Base-by-base conservation (phyloP, 2,888 invertebrate genomes). In the Clusia tigrina region DNA sequence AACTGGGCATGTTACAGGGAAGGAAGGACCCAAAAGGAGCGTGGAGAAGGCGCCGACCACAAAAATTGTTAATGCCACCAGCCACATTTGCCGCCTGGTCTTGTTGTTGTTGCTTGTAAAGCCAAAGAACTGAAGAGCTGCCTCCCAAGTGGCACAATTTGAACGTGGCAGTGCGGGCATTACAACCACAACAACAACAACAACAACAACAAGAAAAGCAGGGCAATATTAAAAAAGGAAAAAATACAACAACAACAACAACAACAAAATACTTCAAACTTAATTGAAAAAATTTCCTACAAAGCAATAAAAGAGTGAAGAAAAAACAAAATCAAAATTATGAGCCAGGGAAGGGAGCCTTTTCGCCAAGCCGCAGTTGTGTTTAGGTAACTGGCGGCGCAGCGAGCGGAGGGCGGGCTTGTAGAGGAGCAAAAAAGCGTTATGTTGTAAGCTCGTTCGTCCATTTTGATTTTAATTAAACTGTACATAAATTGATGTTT, bases 401-500 rank as follows among this genome's bases (percentile, higher is more conserved):
- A 6, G n/a, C 10, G 12, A 42, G 12, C 6, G 12, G 12, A 42
- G n/a, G n/a, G 42, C 42, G 42, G n/a, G 3, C n/a, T 10, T 10
- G 10, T 10, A 15, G 3, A 42, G n/a, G 2, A 42, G n/a, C 9
- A 42, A 15, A 15, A 15, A 15, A 15, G n/a, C 42, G 9, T 42
- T 42, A 42, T 32, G 32, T 42, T 6, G 42, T 42, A 42, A 42
- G 48, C 48, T 48, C 48, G 22, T 48, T 48, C 20, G 48, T 48
- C 48, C 48, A 48, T 48, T 48, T 20, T 20, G 48, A 18, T 48
- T 48, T 48, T 48, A 48, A 48, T 48, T 48, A 48, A 48, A 48
- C 48, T 48, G 18, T 22, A 22, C 48, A 48, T 48, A 48, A 48
- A 48, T 48, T 48, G 48, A 48, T 48, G 48, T 48, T 48, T 48